Percentiles rank a stretch among this genome's conserved stretches.
Conservation (phyloP, 2,888 invertebrate genomes). For the Erpobdella octoculata region DNA sequence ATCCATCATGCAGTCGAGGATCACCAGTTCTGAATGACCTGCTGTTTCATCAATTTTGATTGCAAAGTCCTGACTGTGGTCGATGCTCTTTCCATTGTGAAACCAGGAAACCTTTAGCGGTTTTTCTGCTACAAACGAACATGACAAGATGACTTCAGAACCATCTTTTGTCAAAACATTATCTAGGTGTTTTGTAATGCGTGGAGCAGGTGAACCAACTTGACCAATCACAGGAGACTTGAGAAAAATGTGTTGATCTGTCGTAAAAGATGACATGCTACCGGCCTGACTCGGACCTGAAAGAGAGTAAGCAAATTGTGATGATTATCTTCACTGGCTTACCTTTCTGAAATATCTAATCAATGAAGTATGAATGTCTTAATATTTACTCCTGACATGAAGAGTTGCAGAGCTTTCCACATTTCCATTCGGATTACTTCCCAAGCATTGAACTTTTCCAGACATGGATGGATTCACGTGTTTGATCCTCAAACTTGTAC, state of each 20-base stretch:
- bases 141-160: slow-evolving; percentile 46
- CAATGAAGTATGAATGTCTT: too few relatives aligned
- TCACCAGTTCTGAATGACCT: slow-evolving; percentile 46
- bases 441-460: slow-evolving; percentile 20
- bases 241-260: neutral
- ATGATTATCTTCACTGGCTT: too few relatives aligned
- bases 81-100: slow-evolving; percentile 50
- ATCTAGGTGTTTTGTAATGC: slow-evolving; percentile 43
- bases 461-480: neutral
- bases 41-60: slow-evolving; percentile 46
- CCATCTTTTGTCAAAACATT: slow-evolving; percentile 42
- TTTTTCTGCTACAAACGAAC: slow-evolving; percentile 46
- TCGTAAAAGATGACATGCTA: neutral
- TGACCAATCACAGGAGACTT: neutral
- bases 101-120: slow-evolving; percentile 49
- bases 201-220: slow-evolving; percentile 40
- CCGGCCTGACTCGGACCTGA: too few relatives aligned
- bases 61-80: slow-evolving; percentile 50
- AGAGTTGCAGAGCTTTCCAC: slow-evolving; percentile 16
- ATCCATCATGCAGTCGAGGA: slow-evolving; percentile 51
- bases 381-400: slow-evolving; percentile 8
- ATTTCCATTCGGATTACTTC: slow-evolving; percentile 11
- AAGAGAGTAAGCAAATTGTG: too few relatives aligned
- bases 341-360: too few relatives aligned
- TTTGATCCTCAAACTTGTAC: neutral